Conservation (phyloP, 2,113 vertebrate species). For the Jacana jacana region DNA sequence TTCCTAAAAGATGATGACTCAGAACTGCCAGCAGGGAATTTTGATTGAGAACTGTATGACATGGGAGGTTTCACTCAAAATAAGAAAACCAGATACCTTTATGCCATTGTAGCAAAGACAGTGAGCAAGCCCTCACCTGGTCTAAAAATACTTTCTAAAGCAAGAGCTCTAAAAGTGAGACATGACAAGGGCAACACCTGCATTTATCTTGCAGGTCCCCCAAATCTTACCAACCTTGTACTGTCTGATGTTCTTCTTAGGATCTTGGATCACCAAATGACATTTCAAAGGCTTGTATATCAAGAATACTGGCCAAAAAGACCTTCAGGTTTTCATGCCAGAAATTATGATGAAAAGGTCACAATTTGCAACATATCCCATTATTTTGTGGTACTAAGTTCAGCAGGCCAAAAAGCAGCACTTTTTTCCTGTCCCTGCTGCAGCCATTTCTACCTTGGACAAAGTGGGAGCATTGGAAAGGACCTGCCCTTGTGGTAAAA, state of each 20-base stretch:
- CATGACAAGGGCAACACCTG: neutral
- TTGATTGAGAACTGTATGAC: neutral
- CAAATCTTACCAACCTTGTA: neutral
- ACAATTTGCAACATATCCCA: neutral
- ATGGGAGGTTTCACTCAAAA: neutral
- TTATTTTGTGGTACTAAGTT: neutral
- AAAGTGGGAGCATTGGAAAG: neutral
- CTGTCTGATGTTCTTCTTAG: neutral
- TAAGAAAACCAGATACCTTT: neutral
- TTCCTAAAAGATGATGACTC: neutral
- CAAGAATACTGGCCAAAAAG: neutral
- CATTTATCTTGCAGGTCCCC: neutral
- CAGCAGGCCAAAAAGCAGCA: neutral
- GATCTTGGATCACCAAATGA: neutral
- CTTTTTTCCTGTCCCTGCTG: neutral
- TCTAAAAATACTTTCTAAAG: neutral
- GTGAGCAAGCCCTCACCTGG: neutral
- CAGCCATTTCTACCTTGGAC: neutral
- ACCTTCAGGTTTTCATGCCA: neutral
- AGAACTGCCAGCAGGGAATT: neutral
- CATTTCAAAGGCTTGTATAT: neutral
- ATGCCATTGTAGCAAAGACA: neutral
- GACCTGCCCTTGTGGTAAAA: accelerated
- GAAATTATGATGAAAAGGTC: neutral
- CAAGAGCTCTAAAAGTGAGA: neutral